Base-by-base conservation (phyloP, 2,888 invertebrate species). In the Priapulus caudatus region DNA sequence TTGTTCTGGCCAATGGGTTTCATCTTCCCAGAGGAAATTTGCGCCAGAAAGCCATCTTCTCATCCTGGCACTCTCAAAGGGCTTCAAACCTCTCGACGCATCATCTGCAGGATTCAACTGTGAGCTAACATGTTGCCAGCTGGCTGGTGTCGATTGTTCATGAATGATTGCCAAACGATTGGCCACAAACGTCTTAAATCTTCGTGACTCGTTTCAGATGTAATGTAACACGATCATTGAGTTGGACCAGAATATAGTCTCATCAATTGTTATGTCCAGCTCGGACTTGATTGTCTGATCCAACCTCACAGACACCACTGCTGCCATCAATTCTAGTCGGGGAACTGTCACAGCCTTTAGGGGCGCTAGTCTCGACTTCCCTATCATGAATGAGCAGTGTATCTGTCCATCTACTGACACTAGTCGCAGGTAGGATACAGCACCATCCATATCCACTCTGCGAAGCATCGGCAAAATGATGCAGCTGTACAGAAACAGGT, bases 401-500 rank as follows among this genome's bases (percentile, higher is more conserved):
- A 49, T 20, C 15, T 47, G 47, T 10, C 45, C 54, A 43, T 43
- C 4, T 48, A 22, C 18, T 20, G 56, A 51, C 20, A 44, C 45
- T 1, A 53, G 15, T 20, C 56, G 48, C 16, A 56, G n/a, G 33
- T 57, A 57, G 10, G 50, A 53, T 20, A 47, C 51, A n/a, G 52
- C 52, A 15, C n/a, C n/a, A n/a, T n/a, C 55, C 54, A 23, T 57
- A 55, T 16, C 54, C 52, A n/a, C 33, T 16, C 20, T 56, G 54
- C 5, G 51, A 52, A 3, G 52, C 58, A 50, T 59, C 55, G 20
- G 51, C 46, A 24, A 59, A 59, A 16, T 58, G 15, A 23, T 59
- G 59, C 3, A 59, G 22, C 23, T 57, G 52, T 4, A 45, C 45
- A 4, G 21, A 48, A 5, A 46, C 45, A 3, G 53, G 24, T 2